Percentiles rank a stretch among this genome's conserved stretches.
Conservation (phyloP, 2,113 vertebrate species). For the Pluvianellus socialis region DNA sequence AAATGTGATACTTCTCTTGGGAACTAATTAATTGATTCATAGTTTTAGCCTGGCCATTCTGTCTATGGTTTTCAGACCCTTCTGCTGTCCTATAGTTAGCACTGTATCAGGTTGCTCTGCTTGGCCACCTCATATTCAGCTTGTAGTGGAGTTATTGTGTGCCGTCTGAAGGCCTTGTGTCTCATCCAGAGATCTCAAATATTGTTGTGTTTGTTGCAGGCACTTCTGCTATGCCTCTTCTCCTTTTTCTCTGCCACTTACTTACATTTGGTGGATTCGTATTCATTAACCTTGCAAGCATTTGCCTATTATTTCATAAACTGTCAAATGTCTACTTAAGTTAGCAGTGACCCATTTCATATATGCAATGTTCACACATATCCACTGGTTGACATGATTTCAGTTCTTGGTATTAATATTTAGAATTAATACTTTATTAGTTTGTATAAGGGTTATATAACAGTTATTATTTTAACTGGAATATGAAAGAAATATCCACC, state of each 20-base stretch:
- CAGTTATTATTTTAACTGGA: not conserved
- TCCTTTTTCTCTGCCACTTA: not conserved
- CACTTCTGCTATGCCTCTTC: not conserved
- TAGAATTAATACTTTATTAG: not conserved
- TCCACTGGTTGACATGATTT: not conserved
- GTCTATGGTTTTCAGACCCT: not conserved
- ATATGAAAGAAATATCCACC: not conserved
- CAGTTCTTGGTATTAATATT: not conserved
- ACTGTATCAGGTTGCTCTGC: not conserved
- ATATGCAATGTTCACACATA: not conserved
- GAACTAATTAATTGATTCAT: not conserved
- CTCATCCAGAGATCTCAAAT: not conserved
- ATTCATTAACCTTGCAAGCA: not conserved
- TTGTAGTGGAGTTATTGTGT: not conserved
- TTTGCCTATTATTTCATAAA: not conserved
- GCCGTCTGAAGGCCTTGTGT: not conserved
- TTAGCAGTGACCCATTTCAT: not conserved
- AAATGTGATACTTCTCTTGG: not conserved
- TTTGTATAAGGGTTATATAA: not conserved
- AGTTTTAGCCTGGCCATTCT: not conserved
- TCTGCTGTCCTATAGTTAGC: not conserved
- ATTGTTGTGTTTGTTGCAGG: not conserved
- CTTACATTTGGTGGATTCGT: not conserved
- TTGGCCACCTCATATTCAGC: not conserved
- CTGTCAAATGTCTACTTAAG: not conserved